Conservation (phyloP, 2,113 vertebrate species). For the Chinchilla lanigera region DNA sequence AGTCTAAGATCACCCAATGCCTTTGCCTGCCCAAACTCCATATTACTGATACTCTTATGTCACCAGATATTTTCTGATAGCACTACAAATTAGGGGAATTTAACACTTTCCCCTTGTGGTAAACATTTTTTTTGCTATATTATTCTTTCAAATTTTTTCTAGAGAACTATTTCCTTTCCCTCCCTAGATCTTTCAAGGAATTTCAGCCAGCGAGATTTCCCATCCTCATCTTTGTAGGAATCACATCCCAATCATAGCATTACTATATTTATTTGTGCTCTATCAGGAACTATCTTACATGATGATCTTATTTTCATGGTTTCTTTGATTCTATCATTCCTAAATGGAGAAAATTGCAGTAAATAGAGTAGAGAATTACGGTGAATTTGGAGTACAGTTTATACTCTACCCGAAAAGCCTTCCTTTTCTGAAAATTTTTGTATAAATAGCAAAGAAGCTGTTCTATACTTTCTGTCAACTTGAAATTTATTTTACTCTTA, state of each 20-base stretch:
- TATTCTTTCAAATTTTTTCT: slow-evolving; percentile 4
- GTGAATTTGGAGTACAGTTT: neutral
- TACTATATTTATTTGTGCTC: neutral
- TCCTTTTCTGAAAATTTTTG: slow-evolving; percentile 50
- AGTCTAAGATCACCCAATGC: neutral
- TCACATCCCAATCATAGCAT: neutral
- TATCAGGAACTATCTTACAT: neutral
- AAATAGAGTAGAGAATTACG: slow-evolving; percentile 23
- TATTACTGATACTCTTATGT: neutral
- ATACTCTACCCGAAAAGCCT: neutral
- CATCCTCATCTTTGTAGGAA: neutral
- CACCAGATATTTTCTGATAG: slow-evolving; percentile 9
- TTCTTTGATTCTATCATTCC: slow-evolving; percentile 36
- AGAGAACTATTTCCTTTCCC: neutral
- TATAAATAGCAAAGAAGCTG: slow-evolving; percentile 38
- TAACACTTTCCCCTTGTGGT: neutral
- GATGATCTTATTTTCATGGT: slow-evolving; percentile 53
- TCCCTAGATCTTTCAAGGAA: slow-evolving; percentile 36
- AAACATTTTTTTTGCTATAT: slow-evolving; percentile 20
- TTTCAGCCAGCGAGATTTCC: slow-evolving; percentile 45
- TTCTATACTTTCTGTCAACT: slow-evolving; percentile 47
- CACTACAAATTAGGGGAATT: neutral
- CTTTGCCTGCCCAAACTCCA: neutral
- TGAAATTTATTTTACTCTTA: slow-evolving; percentile 62
- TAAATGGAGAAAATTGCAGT: slow-evolving; percentile 31